Evolutionary conservation across 37 sponge, comb jelly and placozoan genomes (phyloP).

Genomic region (Halisarca cf. caerulea): DNA sequence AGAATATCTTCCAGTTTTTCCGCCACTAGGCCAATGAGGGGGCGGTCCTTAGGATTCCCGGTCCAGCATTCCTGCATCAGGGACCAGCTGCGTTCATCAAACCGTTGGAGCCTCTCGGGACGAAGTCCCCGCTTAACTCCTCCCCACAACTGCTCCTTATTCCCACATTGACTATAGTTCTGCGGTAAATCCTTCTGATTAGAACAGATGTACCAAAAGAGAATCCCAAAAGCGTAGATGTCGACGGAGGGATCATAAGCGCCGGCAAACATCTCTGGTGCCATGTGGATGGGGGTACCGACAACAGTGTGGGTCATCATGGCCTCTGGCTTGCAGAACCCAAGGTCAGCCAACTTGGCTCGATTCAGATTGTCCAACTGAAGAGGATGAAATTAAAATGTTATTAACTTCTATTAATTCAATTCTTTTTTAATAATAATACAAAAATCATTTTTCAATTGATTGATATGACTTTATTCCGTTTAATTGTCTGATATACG

Average conservation of each 20-base stretch:
- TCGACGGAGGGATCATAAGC: slow-evolving; percentile 90
- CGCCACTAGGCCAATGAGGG: slow-evolving; percentile 75
- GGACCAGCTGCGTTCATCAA: slow-evolving; percentile 79
- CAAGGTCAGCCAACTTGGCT: slow-evolving; percentile 92
- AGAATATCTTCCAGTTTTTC: slow-evolving; percentile 54
- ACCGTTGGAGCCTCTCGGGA: slow-evolving; percentile 82
- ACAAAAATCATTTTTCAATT: no score
- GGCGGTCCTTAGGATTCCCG: slow-evolving; percentile 63
- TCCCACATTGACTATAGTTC: slow-evolving; percentile 79
- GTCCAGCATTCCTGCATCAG: slow-evolving; percentile 91
- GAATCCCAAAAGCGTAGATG: slow-evolving; percentile 97
- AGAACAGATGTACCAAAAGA: slow-evolving; percentile 93
- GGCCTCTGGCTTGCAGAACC: slow-evolving; percentile 99
- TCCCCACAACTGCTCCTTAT: slow-evolving; percentile 88
- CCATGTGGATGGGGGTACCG: slow-evolving; percentile 99
- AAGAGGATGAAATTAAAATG: neutral
- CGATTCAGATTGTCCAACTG: slow-evolving; percentile 87
- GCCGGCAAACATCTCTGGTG: slow-evolving; percentile 95
- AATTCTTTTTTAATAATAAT: no score
- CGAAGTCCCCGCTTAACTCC: slow-evolving; percentile 85
- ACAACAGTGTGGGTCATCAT: slow-evolving; percentile 99
- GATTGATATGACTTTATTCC: no score
- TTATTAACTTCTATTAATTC: no score
- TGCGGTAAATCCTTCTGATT: slow-evolving; percentile 69
- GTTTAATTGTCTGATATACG: no score